Percentiles rank a stretch among this genome's conserved stretches.
Evolutionary conservation across 2,113 vertebrate genomes (phyloP).

Genomic region (Trinectes maculatus): DNA sequence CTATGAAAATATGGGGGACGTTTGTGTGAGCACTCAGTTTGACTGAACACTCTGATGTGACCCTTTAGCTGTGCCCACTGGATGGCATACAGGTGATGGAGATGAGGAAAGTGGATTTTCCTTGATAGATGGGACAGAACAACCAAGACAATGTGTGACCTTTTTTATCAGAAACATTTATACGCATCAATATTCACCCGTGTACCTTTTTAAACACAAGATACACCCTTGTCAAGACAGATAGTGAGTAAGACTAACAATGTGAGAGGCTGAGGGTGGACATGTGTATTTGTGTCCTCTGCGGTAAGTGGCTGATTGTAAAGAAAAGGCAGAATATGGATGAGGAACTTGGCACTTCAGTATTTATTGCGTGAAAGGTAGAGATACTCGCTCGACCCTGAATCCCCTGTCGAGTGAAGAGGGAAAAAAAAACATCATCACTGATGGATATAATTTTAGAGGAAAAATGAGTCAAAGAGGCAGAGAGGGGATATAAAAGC

Average conservation of each 20-base stretch:
- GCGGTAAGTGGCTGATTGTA: constrained; percentile 13
- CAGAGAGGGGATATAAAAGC: constrained; percentile 73
- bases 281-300: constrained; percentile 6
- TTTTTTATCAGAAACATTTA: constrained; percentile 70
- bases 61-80: constrained; percentile 49
- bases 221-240: constrained; percentile 46
- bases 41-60: constrained; percentile 26
- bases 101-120: constrained; percentile 71
- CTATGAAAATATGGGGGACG: neutral
- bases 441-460: constrained; percentile 72
- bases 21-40: constrained; percentile 20
- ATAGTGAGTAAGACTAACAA: constrained; percentile 18
- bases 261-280: neutral
- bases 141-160: constrained; percentile 45
- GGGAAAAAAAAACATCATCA: constrained; percentile 53
- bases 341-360: constrained; percentile 42
- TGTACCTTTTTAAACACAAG: constrained; percentile 46
- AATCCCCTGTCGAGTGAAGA: constrained; percentile 47
- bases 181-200: constrained; percentile 67
- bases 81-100: constrained; percentile 41
- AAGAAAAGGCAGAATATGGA: constrained; percentile 24
- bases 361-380: constrained; percentile 52
- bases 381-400: constrained; percentile 56
- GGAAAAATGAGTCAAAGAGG: constrained; percentile 73
- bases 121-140: constrained; percentile 70